Evolutionary conservation across 2,797 vertebrate species (phyloP).

Genomic region (Mormyrops attenuatus): DNA sequence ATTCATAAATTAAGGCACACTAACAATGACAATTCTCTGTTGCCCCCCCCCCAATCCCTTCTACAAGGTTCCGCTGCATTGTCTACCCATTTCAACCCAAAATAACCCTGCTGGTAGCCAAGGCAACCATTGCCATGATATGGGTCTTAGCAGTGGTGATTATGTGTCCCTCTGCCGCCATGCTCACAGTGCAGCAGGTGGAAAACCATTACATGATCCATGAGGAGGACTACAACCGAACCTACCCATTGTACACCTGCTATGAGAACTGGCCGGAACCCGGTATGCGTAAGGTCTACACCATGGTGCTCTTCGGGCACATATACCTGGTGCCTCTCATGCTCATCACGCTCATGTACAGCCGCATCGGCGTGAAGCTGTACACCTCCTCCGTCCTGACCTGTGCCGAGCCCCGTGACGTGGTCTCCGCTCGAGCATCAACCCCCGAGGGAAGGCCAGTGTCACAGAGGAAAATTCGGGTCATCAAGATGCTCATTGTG

Average conservation of each 20-base stretch:
- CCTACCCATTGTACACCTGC: slow-evolving; percentile 61
- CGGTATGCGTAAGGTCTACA: slow-evolving; percentile 69
- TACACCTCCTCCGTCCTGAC: slow-evolving; percentile 54
- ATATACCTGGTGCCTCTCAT: slow-evolving; percentile 67
- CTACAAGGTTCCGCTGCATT: slow-evolving; percentile 65
- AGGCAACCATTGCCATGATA: slow-evolving; percentile 61
- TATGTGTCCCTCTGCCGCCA: slow-evolving; percentile 66
- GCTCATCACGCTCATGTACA: slow-evolving; percentile 65
- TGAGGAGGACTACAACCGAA: slow-evolving; percentile 54
- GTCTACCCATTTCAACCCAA: slow-evolving; percentile 69
- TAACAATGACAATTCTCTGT: neutral
- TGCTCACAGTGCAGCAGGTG: slow-evolving; percentile 58
- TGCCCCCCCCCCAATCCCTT: neutral
- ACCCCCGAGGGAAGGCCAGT: slow-evolving; percentile 35
- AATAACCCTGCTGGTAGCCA: slow-evolving; percentile 57
- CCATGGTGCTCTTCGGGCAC: slow-evolving; percentile 63
- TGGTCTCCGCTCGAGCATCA: slow-evolving; percentile 3
- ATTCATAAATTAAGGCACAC: neutral
- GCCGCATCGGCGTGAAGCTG: slow-evolving; percentile 63
- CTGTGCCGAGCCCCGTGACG: slow-evolving; percentile 45
- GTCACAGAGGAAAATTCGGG: slow-evolving; percentile 63
- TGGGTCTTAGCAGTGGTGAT: slow-evolving; percentile 65
- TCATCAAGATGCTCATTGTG: slow-evolving; percentile 73
- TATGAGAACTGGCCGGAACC: slow-evolving; percentile 66
- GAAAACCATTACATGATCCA: slow-evolving; percentile 60